Evolutionary conservation across 2,888 invertebrate species (phyloP).

Genomic region (Orchesellides sinensis): DNA sequence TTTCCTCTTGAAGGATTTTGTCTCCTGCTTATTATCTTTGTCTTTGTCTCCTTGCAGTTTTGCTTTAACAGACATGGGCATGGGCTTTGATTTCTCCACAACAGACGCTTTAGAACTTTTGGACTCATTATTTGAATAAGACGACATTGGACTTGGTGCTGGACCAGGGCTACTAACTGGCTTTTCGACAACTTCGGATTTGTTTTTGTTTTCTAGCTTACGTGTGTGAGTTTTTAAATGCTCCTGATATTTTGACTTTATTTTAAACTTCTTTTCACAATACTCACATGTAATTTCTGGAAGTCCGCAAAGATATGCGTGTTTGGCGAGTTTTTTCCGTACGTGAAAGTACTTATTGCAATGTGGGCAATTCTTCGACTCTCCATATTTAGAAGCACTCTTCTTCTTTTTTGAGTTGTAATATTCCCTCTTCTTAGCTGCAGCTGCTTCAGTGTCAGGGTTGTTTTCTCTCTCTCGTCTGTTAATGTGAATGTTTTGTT

Average conservation of each 20-base stretch:
- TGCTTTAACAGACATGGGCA: slow-evolving; percentile 44
- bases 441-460: background rate
- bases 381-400: too few relatives aligned
- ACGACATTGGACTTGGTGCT: slow-evolving; percentile 22
- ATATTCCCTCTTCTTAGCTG: background rate
- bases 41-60: slow-evolving; percentile 20
- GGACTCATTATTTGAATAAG: background rate
- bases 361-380: slow-evolving; percentile 27
- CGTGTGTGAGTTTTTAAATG: background rate
- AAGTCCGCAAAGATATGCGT: background rate
- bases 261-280: slow-evolving; percentile 30
- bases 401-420: slow-evolving; percentile 3
- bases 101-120: slow-evolving; percentile 8
- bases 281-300: background rate
- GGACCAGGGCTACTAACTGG: background rate
- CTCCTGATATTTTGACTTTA: background rate
- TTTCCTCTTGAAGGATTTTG: slow-evolving; percentile 42
- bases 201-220: background rate
- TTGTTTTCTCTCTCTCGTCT: background rate
- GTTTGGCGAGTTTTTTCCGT: slow-evolving; percentile 7
- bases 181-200: too few relatives aligned
- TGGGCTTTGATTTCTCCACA: slow-evolving; percentile 28
- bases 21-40: background rate
- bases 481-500: background rate
- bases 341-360: background rate